Percentiles rank a stretch among this genome's conserved stretches.
Evolutionary conservation across 2,888 invertebrate species (phyloP).

Genomic region (Leucoptera coffeella): DNA sequence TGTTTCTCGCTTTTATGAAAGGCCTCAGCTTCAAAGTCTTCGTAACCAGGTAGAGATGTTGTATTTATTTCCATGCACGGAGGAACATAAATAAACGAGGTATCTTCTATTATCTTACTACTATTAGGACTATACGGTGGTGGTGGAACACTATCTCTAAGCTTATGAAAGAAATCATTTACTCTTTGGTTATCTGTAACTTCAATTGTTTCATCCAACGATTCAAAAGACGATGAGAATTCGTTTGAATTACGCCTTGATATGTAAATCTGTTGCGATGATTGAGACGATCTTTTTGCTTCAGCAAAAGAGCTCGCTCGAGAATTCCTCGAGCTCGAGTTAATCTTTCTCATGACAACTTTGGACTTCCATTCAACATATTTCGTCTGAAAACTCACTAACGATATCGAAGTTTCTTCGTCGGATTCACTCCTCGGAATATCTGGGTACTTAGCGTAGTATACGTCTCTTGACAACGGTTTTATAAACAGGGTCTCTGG

Average conservation of each 20-base stretch:
- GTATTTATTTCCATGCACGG: neutral
- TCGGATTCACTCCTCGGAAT: slow-evolving; percentile 42
- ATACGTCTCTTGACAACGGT: slow-evolving; percentile 30
- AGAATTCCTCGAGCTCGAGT: slow-evolving; percentile 17
- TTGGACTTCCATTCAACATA: slow-evolving; percentile 32
- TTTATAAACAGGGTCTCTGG: slow-evolving; percentile 24
- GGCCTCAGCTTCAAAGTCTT: slow-evolving; percentile 9
- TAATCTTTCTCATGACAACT: slow-evolving; percentile 18
- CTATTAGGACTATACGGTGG: neutral
- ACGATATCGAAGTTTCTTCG: slow-evolving; percentile 28
- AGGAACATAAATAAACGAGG: neutral
- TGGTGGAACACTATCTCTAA: neutral
- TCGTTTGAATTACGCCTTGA: too few relatives aligned
- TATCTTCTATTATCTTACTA: too few relatives aligned
- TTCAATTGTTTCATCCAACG: neutral
- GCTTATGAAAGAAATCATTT: neutral
- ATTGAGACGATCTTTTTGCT: too few relatives aligned
- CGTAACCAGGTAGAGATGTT: slow-evolving; percentile 2
- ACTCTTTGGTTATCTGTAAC: neutral
- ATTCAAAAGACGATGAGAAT: too few relatives aligned
- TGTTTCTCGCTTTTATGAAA: neutral
- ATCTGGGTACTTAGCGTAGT: slow-evolving; percentile 33
- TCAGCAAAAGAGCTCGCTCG: too few relatives aligned
- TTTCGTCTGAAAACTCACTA: slow-evolving; percentile 27
- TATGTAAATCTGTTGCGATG: too few relatives aligned